Percentiles rank a stretch among this genome's conserved stretches.
Evolutionary conservation across 2,888 invertebrate genomes (phyloP).

Genomic region (Drosophila aldrichi): DNA sequence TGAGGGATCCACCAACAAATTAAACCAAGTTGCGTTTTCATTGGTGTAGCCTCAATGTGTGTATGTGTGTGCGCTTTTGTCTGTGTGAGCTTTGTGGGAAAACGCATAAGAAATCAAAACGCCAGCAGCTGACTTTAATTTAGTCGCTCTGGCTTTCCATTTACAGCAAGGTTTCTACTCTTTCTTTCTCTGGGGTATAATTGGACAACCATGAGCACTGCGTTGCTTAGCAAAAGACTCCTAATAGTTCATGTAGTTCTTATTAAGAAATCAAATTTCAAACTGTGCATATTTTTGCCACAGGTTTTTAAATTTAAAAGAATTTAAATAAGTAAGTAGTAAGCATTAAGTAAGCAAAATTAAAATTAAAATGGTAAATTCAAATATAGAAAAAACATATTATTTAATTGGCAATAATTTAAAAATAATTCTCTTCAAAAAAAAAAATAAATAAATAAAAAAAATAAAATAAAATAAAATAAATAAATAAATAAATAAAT

Average conservation of each 20-base stretch:
- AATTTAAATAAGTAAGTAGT: too few relatives aligned
- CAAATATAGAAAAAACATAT: too few relatives aligned
- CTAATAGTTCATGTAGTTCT: slow-evolving; percentile 14
- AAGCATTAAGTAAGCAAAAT: too few relatives aligned
- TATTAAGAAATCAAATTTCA: slow-evolving; percentile 2
- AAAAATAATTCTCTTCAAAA: too few relatives aligned
- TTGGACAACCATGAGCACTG: slow-evolving; percentile 56
- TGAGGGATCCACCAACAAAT: slow-evolving; percentile 66
- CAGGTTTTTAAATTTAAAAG: too few relatives aligned
- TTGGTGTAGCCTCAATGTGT: slow-evolving; percentile 11
- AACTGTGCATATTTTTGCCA: too few relatives aligned
- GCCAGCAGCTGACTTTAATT: slow-evolving; percentile 46
- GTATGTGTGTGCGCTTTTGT: background rate
- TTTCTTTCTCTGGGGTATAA: slow-evolving; percentile 51
- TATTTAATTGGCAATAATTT: too few relatives aligned
- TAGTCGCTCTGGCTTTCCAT: slow-evolving; percentile 67
- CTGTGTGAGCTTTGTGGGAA: slow-evolving; percentile 45
- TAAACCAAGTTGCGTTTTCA: slow-evolving; percentile 49
- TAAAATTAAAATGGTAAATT: too few relatives aligned
- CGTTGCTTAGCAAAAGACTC: slow-evolving; percentile 13
- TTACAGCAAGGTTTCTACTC: slow-evolving; percentile 51
- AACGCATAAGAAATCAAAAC: slow-evolving; percentile 60
- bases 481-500: too few relatives aligned
- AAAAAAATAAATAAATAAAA: too few relatives aligned
- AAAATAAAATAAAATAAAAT: too few relatives aligned